phyloP scores from a whole-genome alignment of 2,888 invertebrate species.

The Stenolophus ochropezus region DNA sequence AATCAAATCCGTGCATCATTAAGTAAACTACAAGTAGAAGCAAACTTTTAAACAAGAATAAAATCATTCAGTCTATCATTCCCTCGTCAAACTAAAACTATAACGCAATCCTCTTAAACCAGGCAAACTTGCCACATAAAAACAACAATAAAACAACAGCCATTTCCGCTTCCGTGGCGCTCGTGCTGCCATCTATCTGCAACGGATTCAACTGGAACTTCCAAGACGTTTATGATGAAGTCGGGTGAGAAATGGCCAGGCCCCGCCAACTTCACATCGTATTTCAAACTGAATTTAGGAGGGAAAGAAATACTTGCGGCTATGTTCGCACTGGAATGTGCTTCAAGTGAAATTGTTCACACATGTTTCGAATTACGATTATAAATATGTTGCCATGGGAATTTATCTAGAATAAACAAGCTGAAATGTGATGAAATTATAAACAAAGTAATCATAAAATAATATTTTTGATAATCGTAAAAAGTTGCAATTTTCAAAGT shows the following conservation, averaged over 20 bases:
- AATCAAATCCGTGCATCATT: neutral
- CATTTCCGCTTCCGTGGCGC: conserved; percentile 13
- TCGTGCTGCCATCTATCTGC: conserved; percentile 15
- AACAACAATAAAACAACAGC: conserved; percentile 38
- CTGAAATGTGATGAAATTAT: too few species aligned
- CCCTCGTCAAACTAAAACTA: conserved; percentile 19
- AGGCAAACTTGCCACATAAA: conserved; percentile 9
- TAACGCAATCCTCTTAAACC: conserved; percentile 1
- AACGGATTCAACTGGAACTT: conserved; percentile 8
- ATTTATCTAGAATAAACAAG: too few species aligned
- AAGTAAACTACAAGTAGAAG: neutral
- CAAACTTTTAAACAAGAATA: neutral
- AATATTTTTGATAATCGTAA: neutral
- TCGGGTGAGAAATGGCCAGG: neutral
- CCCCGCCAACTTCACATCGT: neutral
- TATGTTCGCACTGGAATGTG: neutral
- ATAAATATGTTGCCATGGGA: neutral
- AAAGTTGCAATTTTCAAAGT: neutral
- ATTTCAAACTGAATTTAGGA: neutral
- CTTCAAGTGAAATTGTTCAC: neutral
- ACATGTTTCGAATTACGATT: neutral
- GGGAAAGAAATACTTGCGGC: neutral
- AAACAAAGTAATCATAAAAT: too few species aligned
- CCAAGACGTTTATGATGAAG: conserved; percentile 31
- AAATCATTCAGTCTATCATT: conserved; percentile 22